Base-by-base conservation (phyloP, 2,888 invertebrate genomes). In the Microplitis deprimator region DNA sequence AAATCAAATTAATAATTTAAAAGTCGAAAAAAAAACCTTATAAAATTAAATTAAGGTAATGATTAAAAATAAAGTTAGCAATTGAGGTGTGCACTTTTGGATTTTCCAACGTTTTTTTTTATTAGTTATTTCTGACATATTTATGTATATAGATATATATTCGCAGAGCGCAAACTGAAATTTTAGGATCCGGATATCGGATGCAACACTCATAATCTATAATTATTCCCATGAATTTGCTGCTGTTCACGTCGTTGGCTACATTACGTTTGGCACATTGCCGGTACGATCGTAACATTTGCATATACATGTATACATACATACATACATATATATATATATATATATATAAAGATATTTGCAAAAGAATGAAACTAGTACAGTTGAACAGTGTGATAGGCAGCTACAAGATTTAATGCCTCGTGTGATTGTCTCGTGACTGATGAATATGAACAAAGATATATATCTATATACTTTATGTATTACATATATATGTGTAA, bases 211-310 rank as follows among this genome's bases (percentile, higher is more conserved):
- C 76, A 77, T 76, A 80, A 78, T 78, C 77, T 78, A 79, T 81
- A 79, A 80, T 81, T 81, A 80, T 81, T 79, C 68, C 68, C 76
- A 79, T 80, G 73, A 80, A 81, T 79, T 80, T 75, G 59, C 50
- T 40, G 71, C 20, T 20, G 68, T 71, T 75, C 76, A 64, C 71
- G 75, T 80, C 20, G 61, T 71, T 65, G 29, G 41, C 10, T 69
- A 59, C 38, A 61, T 61, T 65, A 38, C 41, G 29, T 17, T 29
- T 65, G 65, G 64, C 50, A 62, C 41, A 50, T 65, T 65, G 73
- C 50, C 39, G 38, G 17, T 40, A 60, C 39, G 72, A 20, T 72
- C 40, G 38, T 72, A 70, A 71, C 76, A 73, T 77, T 73, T 67
- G 67, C 38, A 73, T 60, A 73, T 13, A 60, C 76, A 70, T 67